These are phyloP conservation scores for cat (Felis catus) DNA, from an alignment of 2,113 vertebrate genomes.

Conservation along the genomic window DNA sequence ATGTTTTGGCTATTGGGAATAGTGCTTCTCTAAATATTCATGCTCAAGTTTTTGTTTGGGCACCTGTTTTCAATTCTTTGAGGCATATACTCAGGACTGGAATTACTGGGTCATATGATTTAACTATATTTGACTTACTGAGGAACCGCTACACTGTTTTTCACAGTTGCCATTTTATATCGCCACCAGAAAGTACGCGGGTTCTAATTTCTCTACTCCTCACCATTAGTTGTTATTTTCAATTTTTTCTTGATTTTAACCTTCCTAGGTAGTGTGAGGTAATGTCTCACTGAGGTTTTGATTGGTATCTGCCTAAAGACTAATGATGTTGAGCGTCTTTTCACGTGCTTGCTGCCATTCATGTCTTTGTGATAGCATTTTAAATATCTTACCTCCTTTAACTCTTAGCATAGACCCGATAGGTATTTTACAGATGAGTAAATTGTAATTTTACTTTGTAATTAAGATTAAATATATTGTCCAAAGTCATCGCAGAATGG, in stretches of 20 bases:
- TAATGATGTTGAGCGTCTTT: not conserved
- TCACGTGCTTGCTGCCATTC: not conserved
- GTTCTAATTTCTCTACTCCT: not conserved
- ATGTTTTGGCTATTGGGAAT: not conserved
- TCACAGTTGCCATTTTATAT: not conserved
- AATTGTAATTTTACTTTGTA: not conserved
- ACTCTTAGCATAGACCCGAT: not conserved
- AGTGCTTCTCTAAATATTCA: not conserved
- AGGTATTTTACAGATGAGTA: not conserved
- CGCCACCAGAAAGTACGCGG: not conserved
- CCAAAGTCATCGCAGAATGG: not conserved
- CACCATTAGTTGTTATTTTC: not conserved
- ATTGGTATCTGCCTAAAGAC: not conserved
- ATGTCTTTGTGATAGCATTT: not conserved
- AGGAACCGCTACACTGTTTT: not conserved
- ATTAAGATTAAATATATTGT: not conserved
- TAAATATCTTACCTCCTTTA: not conserved
- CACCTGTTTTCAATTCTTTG: not conserved
- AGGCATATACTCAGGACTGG: not conserved
- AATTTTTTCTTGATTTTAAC: not conserved
- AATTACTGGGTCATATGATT: not conserved
- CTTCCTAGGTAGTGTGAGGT: not conserved
- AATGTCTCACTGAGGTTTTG: not conserved
- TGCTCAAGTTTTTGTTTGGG: not conserved
- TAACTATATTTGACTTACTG: not conserved